phyloP scores from a whole-genome alignment of 1,140 invertebrate genomes.

The Aphelenchoides avenae region DNA sequence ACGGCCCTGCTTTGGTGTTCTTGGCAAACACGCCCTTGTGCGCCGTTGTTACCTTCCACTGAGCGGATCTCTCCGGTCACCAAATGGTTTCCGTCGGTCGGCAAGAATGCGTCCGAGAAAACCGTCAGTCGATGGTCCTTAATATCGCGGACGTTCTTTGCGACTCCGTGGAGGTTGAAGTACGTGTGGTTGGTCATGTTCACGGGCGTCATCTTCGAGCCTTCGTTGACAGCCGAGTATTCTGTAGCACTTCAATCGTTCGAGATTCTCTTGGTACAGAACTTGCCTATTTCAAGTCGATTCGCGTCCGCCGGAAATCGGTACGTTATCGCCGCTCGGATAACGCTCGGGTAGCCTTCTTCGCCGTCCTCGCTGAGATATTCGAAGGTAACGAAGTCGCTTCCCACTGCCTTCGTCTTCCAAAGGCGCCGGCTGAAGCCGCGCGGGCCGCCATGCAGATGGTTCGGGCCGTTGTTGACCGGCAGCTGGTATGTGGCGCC shows the following conservation, averaged over 20 bases:
- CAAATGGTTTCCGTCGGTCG: constrained; percentile 70
- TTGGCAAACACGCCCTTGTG: neutral
- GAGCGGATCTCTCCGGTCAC: constrained; percentile 71
- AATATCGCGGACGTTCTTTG: constrained; percentile 32
- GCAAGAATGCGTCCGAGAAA: constrained; percentile 73
- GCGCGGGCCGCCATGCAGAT: constrained; percentile 77
- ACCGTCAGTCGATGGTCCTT: constrained; percentile 69
- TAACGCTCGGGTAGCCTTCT: constrained; percentile 77
- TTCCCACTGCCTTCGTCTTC: constrained; percentile 1
- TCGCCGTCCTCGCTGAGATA: constrained; percentile 72
- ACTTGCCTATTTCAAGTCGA: too few relatives aligned
- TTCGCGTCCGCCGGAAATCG: too few relatives aligned
- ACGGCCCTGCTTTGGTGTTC: neutral
- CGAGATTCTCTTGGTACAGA: too few relatives aligned
- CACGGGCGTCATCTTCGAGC: constrained; percentile 76
- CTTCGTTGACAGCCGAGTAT: too few relatives aligned
- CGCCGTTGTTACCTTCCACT: constrained; percentile 69
- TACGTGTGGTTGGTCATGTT: constrained; percentile 89
- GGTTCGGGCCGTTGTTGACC: constrained; percentile 71
- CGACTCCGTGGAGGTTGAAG: constrained; percentile 84
- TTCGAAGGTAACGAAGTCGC: constrained; percentile 6
- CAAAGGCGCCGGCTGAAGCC: constrained; percentile 76
- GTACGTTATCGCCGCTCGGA: constrained; percentile 68
- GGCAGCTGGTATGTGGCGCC: constrained; percentile 69
- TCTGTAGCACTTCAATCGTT: too few relatives aligned